Evolutionary conservation across 2,113 vertebrate genomes (phyloP).

Genomic region (Noturus placidus): DNA sequence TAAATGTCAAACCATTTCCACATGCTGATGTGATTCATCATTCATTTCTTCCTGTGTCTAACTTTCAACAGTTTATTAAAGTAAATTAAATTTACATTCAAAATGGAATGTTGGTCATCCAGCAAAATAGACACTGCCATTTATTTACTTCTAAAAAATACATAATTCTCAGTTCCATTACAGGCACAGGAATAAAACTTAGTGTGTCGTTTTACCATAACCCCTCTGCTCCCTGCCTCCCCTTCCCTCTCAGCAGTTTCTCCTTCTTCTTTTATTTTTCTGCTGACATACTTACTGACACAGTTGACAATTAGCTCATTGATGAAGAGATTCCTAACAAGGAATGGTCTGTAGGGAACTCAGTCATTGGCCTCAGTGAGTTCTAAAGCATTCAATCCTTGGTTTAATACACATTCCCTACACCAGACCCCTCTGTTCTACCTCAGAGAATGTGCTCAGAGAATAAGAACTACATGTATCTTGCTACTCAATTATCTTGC

Average conservation of each 20-base stretch:
- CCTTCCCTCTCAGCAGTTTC: not conserved
- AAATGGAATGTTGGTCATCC: not conserved
- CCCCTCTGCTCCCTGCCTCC: not conserved
- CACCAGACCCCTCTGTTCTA: slow-evolving; percentile 2
- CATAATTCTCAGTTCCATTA: too few relatives aligned
- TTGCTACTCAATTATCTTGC: not conserved
- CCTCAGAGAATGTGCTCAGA: not conserved
- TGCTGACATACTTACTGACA: slow-evolving; percentile 31
- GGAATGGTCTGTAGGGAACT: slow-evolving; percentile 35
- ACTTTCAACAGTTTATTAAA: too few relatives aligned
- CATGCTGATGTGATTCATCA: too few relatives aligned
- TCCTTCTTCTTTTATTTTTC: slow-evolving; percentile 15
- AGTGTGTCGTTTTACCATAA: not conserved
- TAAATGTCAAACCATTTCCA: too few relatives aligned
- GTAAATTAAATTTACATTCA: too few relatives aligned
- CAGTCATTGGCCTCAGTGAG: not conserved
- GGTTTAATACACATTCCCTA: not conserved
- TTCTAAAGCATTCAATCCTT: not conserved
- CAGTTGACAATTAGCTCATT: slow-evolving; percentile 50
- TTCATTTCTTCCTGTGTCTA: too few relatives aligned
- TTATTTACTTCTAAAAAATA: not conserved
- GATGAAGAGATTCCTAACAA: slow-evolving; percentile 38
- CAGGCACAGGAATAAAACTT: not conserved
- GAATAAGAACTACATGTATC: not conserved
- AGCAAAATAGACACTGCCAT: not conserved